Conservation (phyloP, 2,888 invertebrate species). For the Cheilosia grossa region DNA sequence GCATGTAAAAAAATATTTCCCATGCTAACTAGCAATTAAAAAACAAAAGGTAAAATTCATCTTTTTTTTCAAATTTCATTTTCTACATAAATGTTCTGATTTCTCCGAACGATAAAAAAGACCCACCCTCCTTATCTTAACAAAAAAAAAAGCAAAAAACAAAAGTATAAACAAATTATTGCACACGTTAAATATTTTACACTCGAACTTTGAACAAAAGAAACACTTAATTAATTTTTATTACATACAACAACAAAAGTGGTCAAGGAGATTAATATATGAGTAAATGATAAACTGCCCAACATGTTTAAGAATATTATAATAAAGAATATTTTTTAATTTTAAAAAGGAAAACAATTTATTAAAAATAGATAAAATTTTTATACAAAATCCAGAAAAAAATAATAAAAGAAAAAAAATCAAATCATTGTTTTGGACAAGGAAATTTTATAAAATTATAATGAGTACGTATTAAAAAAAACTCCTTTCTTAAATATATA, state of each 20-base stretch:
- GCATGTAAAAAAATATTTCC: conserved; percentile 59
- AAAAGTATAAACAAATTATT: conserved; percentile 39
- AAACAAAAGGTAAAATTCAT: conserved; percentile 44
- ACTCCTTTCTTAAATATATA: conserved; percentile 44
- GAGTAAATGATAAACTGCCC: conserved; percentile 72
- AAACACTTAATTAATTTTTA: conserved; percentile 66
- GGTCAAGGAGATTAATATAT: conserved; percentile 62
- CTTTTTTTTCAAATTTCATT: conserved; percentile 43
- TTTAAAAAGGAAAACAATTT: conserved; percentile 59
- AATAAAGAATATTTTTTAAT: conserved; percentile 67
- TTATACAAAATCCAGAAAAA: conserved; percentile 71
- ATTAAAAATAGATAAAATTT: conserved; percentile 59
- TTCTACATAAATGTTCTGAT: conserved; percentile 59
- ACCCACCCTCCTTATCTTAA: conserved; percentile 66
- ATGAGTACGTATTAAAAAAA: conserved; percentile 42
- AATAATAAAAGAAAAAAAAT: conserved; percentile 35
- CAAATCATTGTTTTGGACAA: conserved; percentile 46
- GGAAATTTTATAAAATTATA: conserved; percentile 66
- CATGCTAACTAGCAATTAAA: conserved; percentile 57
- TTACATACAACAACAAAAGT: conserved; percentile 59
- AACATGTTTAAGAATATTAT: conserved; percentile 67
- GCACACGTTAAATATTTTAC: conserved; percentile 74
- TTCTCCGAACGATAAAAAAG: conserved; percentile 59
- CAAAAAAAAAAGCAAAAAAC: conserved; percentile 4
- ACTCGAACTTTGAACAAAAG: conserved; percentile 63